These are phyloP conservation scores for Urocyon cinereoargenteus DNA, from an alignment of 2,797 vertebrate genomes.

Conservation along the genomic window DNA sequence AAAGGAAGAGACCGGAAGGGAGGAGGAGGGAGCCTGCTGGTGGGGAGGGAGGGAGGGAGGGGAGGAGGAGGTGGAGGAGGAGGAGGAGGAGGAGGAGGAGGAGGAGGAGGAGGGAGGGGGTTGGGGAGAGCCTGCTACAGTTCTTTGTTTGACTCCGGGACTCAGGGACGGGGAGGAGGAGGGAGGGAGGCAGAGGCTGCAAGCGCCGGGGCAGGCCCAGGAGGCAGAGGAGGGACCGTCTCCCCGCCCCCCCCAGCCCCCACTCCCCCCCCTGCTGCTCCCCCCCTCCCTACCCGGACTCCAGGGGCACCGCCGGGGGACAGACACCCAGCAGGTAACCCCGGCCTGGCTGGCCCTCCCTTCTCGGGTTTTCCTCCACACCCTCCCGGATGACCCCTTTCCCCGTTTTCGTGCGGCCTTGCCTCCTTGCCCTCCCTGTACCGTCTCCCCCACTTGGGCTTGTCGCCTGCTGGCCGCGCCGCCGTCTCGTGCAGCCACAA, in stretches of 20 bases:
- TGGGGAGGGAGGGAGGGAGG: slow-evolving; percentile 64
- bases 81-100: slow-evolving; percentile 64
- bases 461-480: slow-evolving; percentile 67
- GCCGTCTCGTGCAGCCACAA: slow-evolving; percentile 67
- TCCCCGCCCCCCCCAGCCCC: slow-evolving; percentile 77
- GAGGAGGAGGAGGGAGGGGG: slow-evolving; percentile 75
- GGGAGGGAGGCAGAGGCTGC: slow-evolving; percentile 80
- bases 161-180: slow-evolving; percentile 83
- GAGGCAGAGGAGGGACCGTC: slow-evolving; percentile 80
- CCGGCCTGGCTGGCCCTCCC: slow-evolving; percentile 80
- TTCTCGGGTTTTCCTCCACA: slow-evolving; percentile 64
- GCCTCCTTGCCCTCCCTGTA: slow-evolving; percentile 58
- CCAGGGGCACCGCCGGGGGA: slow-evolving; percentile 86
- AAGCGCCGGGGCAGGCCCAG: slow-evolving; percentile 75
- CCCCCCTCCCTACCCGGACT: slow-evolving; percentile 84
- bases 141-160: slow-evolving; percentile 85
- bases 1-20: slow-evolving; percentile 83
- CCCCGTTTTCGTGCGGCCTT: slow-evolving; percentile 49
- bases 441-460: slow-evolving; percentile 67
- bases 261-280: slow-evolving; percentile 81
- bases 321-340: slow-evolving; percentile 89
- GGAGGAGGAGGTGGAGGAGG: slow-evolving; percentile 57
- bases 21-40: slow-evolving; percentile 78
- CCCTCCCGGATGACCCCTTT: slow-evolving; percentile 71
- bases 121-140: slow-evolving; percentile 84